These are phyloP conservation scores for Branchinecta sandiegonensis DNA, from an alignment of 2,888 invertebrate genomes.

Conservation along the genomic window DNA sequence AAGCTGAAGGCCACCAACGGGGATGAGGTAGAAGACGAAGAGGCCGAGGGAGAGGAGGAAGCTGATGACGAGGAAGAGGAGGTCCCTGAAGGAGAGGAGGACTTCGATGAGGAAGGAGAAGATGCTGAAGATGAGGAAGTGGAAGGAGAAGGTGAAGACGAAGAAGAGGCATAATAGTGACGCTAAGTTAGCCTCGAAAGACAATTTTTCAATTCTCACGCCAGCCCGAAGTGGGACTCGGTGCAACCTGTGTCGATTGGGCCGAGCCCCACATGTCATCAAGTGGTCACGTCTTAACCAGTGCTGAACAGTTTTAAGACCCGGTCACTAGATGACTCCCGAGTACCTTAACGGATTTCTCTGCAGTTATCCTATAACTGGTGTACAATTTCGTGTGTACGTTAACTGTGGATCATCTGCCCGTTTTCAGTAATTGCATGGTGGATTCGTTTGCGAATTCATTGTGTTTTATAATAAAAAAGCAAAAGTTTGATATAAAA, in stretches of 20 bases:
- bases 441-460: neutral
- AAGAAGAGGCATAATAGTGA: constrained; percentile 22
- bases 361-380: constrained; percentile 13
- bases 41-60: constrained; percentile 24
- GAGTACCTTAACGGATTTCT: constrained; percentile 10
- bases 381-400: constrained; percentile 6
- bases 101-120: constrained; percentile 22
- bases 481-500: constrained; percentile 6
- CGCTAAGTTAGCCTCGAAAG: neutral
- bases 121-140: constrained; percentile 24
- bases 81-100: constrained; percentile 24
- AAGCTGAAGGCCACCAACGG: constrained; percentile 24
- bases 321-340: constrained; percentile 7
- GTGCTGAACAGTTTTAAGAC: constrained; percentile 10
- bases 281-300: neutral
- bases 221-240: too few relatives aligned
- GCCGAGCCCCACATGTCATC: too few relatives aligned
- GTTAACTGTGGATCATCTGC: constrained; percentile 8
- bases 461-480: constrained; percentile 1
- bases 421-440: neutral
- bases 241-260: too few relatives aligned
- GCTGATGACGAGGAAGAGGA: constrained; percentile 24
- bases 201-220: too few relatives aligned
- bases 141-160: constrained; percentile 23
- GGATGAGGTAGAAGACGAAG: constrained; percentile 23